phyloP scores from a whole-genome alignment of 2,797 vertebrate species.

The Odontamblyopus rebecca region DNA sequence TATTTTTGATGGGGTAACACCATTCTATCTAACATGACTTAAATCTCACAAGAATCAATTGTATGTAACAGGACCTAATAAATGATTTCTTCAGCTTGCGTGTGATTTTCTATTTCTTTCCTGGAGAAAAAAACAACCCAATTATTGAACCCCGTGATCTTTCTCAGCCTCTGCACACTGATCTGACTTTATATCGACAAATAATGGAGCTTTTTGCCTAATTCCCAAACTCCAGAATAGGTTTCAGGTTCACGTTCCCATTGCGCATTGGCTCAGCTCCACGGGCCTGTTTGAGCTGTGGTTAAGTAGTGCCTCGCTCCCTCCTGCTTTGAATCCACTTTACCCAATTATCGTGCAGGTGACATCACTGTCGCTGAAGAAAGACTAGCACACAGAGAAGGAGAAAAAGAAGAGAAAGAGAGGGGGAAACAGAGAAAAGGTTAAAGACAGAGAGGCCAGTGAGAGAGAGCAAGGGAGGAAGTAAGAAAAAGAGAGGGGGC shows the following conservation, averaged over 20 bases:
- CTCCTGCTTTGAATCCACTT: slow-evolving; percentile 65
- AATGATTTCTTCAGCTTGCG: neutral
- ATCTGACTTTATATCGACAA: slow-evolving; percentile 44
- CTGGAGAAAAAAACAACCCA: neutral
- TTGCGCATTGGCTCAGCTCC: slow-evolving; percentile 33
- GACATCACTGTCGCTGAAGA: slow-evolving; percentile 69
- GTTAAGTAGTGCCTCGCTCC: slow-evolving; percentile 54
- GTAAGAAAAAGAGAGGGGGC: neutral
- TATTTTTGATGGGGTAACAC: no score
- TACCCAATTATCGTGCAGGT: slow-evolving; percentile 76
- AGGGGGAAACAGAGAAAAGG: neutral
- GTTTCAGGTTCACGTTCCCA: slow-evolving; percentile 33
- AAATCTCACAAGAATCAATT: no score
- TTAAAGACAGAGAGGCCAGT: no score
- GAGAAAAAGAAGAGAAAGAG: neutral
- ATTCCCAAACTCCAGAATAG: slow-evolving; percentile 22
- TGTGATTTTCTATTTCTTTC: neutral
- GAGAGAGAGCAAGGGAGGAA: neutral
- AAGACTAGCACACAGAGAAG: slow-evolving; percentile 34
- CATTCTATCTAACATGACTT: no score
- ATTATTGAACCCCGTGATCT: neutral
- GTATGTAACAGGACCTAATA: no score
- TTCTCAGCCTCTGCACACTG: slow-evolving; percentile 4
- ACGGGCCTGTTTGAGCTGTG: slow-evolving; percentile 40
- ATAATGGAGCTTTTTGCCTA: slow-evolving; percentile 30